These are phyloP conservation scores for Catharus ustulatus DNA, from an alignment of 2,797 vertebrate species.

Conservation along the genomic window DNA sequence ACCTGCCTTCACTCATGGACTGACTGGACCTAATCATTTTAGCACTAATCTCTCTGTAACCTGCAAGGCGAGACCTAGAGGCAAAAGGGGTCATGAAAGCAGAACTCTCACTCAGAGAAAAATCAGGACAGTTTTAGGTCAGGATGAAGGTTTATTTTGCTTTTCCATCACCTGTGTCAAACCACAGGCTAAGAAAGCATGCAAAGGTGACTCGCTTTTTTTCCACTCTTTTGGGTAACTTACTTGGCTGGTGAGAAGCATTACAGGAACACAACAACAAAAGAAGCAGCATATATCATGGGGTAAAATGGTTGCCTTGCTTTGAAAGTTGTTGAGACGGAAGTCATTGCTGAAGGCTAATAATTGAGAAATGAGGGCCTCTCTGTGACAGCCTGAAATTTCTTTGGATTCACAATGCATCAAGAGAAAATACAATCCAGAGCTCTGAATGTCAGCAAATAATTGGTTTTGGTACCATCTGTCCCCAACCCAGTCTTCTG, in stretches of 20 bases:
- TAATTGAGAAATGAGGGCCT: background rate
- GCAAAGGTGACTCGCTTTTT: background rate
- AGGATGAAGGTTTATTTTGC: background rate
- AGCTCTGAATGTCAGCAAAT: constrained; percentile 10
- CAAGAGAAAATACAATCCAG: background rate
- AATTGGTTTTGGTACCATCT: background rate
- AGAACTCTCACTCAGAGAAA: background rate
- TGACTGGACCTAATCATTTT: constrained; percentile 22
- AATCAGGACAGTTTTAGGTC: constrained; percentile 3
- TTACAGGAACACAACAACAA: background rate
- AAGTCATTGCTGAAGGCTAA: background rate
- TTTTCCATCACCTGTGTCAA: background rate
- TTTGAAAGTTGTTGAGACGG: background rate
- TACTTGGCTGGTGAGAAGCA: background rate
- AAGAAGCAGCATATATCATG: background rate
- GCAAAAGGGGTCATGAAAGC: background rate
- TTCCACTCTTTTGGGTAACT: background rate
- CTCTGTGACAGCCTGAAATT: background rate
- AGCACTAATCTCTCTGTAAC: constrained; percentile 11
- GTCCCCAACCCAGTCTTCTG: background rate
- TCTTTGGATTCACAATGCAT: background rate
- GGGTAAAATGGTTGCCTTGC: background rate
- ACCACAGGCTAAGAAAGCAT: background rate
- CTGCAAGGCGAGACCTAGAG: background rate
- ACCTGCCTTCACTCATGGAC: background rate